Conservation (phyloP, 2,888 invertebrate genomes). For the Sinelater perroti region DNA sequence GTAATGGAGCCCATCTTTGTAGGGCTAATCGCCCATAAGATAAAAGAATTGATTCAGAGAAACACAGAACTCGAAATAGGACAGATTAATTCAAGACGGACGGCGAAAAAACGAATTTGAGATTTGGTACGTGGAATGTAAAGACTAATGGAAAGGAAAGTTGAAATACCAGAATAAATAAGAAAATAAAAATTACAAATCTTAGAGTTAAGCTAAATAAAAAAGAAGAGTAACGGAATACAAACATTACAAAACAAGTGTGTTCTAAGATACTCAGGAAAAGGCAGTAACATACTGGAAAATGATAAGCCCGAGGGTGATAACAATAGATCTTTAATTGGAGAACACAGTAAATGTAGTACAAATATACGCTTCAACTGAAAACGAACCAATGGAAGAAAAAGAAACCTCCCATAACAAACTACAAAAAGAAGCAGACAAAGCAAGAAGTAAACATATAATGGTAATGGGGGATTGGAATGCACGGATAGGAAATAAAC, state of each 20-base stretch:
- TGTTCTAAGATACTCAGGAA: neutral
- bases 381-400: conserved; percentile 3
- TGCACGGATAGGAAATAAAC: conserved; percentile 3
- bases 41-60: conserved; percentile 1
- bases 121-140: neutral
- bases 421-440: neutral
- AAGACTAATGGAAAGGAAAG: neutral
- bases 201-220: neutral
- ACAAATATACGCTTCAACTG: conserved; percentile 1
- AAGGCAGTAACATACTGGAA: neutral
- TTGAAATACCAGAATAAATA: neutral
- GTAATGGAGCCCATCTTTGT: no score
- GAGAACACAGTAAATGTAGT: neutral
- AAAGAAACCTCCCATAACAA: neutral
- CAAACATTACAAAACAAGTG: conserved; percentile 5
- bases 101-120: conserved; percentile 2
- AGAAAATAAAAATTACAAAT: conserved; percentile 1
- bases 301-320: neutral
- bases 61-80: neutral
- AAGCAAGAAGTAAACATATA: neutral
- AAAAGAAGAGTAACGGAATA: neutral
- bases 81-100: neutral
- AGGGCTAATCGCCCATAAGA: neutral
- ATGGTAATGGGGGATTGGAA: conserved; percentile 1
- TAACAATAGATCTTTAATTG: neutral